Evolutionary conservation across 2,113 vertebrate genomes (phyloP), one percentile per base, ranked within the genome.

Genomic region (Ceyx margarethae): DNA sequence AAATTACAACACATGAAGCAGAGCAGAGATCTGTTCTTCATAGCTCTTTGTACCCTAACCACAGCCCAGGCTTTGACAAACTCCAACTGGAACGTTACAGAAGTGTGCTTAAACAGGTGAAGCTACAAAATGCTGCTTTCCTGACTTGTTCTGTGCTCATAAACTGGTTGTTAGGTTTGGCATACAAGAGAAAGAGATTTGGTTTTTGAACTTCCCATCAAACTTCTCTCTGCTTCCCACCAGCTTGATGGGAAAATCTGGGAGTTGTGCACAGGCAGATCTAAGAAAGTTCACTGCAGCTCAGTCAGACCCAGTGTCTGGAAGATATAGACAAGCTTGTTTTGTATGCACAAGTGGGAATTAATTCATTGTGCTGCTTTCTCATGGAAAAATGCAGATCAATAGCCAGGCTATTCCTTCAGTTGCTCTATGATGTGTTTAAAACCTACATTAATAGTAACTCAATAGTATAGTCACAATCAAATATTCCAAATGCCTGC

Each of bases 111-210:
- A 51, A 77, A 42, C 25, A 54, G 6, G 8, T 6, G 3, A 77
- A 69, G 13, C 16, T 45, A 54, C 48, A 46, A 62, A 82, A 58
- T 3, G 0, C 43, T 51, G 28, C 11, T 73, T 69, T 56, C 28
- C 42, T 46, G 40, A 61, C 23, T 31, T 0, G 0, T 9, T 42
- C 29, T 14, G 4, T 43, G 18, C 28, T 58, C 53, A 46, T 62
- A 26, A 48, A 26, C 7, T 37, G 57, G 8, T 48, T 31, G 25
- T 25, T 25, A 13, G 15, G 61, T 37, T 1, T 60, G 29, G 61
- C 35, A 28, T 10, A 18, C 13, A 74, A n/a, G 14, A 78, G 9
- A 60, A 80, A 64, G 3, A 54, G 9, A 48, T 56, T 25, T 65
- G 10, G 57, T 89, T 85, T 0, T 1, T 68, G 11, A 62, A 42